Evolutionary conservation across 2,888 invertebrate species (phyloP), one percentile per base, ranked within the genome.

Genomic region (Drosophila peninsularis): DNA sequence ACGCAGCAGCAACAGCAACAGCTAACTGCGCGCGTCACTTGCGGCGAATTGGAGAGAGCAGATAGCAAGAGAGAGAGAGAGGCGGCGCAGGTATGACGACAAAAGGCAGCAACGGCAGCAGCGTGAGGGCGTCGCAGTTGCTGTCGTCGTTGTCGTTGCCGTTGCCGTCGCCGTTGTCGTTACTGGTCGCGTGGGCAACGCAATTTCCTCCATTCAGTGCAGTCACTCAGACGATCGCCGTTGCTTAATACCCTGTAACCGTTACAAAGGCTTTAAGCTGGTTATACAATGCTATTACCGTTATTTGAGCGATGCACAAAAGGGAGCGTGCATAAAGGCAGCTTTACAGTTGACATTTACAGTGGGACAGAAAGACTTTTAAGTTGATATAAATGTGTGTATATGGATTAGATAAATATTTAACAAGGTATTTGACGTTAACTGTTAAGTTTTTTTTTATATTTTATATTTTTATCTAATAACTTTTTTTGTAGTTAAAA

Each of bases 181-280:
- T 55, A 62, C 73, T 61, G 53, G 75, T 76, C 70, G 74, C 78
- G 77, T 78, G 74, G 77, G 77, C 78, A 68, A 75, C 62, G 74
- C 50, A 74, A 74, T 78, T 77, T 77, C 77, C 77, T 75, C 57
- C 64, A 77, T 72, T 41, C 39, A 54, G 14, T 68, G 76, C 76
- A 37, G 67, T 62, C 62, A 67, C 37, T 67, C 47, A 56, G 42
- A 53, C 60, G 65, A 76, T 67, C 76, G 49, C 45, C 50, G 41
- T 52, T 67, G 62, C 27, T 49, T 7, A 56, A 68, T 75, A 75
- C 75, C 75, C 75, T 74, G 66, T 66, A 73, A 34, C 27, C 34
- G 10, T 24, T 24, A 36, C 2, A 10, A 19, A 45, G 17, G 24
- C 52, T 39, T 3, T 17, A 45, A 30, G 27, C 7, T 41, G 36